Evolutionary conservation across 2,113 vertebrate genomes (phyloP).

Genomic region (Holacanthus passer): DNA sequence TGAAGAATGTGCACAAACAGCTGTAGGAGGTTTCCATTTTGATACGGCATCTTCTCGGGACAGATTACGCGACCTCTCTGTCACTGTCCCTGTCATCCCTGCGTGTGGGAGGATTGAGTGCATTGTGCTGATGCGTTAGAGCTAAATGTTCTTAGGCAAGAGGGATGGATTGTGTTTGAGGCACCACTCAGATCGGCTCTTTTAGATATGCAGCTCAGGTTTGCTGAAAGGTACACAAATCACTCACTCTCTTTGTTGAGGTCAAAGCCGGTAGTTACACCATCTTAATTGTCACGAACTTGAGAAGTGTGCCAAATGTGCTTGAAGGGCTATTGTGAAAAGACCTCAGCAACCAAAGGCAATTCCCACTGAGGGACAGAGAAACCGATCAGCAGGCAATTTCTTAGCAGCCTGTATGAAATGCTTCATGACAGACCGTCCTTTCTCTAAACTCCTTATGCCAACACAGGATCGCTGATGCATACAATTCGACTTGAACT

Average conservation of each 20-base stretch:
- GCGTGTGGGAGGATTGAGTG: conserved; percentile 51
- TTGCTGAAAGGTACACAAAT: conserved; percentile 52
- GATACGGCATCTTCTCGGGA: conserved; percentile 48
- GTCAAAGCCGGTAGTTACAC: conserved; percentile 51
- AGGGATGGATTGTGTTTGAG: conserved; percentile 49
- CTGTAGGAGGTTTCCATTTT: conserved; percentile 58
- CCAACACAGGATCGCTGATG: conserved; percentile 4
- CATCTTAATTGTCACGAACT: conserved; percentile 54
- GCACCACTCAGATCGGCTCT: conserved; percentile 28
- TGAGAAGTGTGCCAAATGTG: conserved; percentile 56
- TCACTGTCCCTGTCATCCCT: conserved; percentile 60
- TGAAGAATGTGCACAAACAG: conserved; percentile 29
- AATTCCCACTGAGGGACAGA: conserved; percentile 7
- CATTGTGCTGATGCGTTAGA: conserved; percentile 47
- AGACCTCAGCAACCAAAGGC: conserved; percentile 23
- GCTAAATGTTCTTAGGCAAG: conserved; percentile 58
- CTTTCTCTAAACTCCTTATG: not conserved
- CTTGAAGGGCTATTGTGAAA: conserved; percentile 35
- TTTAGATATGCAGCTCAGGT: conserved; percentile 56
- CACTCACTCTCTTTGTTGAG: conserved; percentile 48
- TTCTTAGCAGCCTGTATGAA: conserved; percentile 1
- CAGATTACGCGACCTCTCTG: conserved; percentile 63
- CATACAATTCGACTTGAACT: conserved; percentile 12
- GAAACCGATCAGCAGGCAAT: conserved; percentile 1
- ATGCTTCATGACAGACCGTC: conserved; percentile 17